Evolutionary conservation across 2,888 invertebrate genomes (phyloP).

Genomic region (Habroteleia sp.): DNA sequence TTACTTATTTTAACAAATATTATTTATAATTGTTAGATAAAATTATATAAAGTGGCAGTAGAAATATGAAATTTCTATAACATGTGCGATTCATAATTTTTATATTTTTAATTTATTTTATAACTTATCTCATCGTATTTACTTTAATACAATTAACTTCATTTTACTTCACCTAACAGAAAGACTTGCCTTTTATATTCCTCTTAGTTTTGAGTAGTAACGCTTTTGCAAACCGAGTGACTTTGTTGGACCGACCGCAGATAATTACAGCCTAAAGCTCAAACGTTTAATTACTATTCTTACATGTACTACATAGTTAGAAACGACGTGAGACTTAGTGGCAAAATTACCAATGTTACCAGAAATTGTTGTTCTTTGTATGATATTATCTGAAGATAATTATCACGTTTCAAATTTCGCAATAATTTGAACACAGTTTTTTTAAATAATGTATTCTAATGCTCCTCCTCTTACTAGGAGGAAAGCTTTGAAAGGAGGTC

Average conservation of each 20-base stretch:
- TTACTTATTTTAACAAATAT: too few species aligned
- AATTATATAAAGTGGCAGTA: too few species aligned
- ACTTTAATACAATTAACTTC: too few species aligned
- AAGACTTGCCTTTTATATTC: too few species aligned
- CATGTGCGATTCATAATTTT: too few species aligned
- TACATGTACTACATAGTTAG: slow-evolving; percentile 15
- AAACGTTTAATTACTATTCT: slow-evolving; percentile 36
- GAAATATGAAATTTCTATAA: too few species aligned
- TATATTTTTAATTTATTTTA: too few species aligned
- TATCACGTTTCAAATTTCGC: slow-evolving; percentile 38
- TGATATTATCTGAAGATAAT: slow-evolving; percentile 21
- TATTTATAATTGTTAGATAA: too few species aligned
- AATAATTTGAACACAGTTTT: slow-evolving; percentile 45
- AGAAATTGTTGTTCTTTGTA: slow-evolving; percentile 4
- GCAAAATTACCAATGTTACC: slow-evolving; percentile 20
- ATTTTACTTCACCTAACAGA: too few species aligned
- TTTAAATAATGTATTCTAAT: slow-evolving; percentile 39
- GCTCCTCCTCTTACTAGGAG: too few species aligned
- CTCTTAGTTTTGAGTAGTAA: too few species aligned
- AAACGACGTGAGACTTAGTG: neutral
- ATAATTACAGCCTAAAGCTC: slow-evolving; percentile 24
- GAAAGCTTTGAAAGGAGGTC: slow-evolving; percentile 31
- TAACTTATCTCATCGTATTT: too few species aligned
- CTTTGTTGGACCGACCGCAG: neutral
- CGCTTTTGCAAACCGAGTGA: slow-evolving; percentile 3